phyloP scores from a whole-genome alignment of 1,140 invertebrate species.

The Zaprionus davidi region DNA sequence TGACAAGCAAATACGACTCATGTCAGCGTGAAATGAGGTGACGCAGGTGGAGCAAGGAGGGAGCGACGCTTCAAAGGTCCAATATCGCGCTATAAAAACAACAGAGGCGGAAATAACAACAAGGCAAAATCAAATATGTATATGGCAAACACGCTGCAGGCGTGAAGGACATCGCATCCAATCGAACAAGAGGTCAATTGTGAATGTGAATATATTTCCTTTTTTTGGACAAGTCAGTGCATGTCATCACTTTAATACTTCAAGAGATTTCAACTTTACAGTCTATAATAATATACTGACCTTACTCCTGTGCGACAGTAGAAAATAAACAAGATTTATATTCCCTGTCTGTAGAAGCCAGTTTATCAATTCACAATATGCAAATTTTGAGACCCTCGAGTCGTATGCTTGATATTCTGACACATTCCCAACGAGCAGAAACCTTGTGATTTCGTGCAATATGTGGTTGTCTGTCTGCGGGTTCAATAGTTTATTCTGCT shows the following conservation, averaged over 20 bases:
- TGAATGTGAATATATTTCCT: not conserved
- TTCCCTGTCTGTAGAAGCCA: not conserved
- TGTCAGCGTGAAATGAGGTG: not conserved
- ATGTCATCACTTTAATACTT: conserved; percentile 1
- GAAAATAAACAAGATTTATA: not conserved
- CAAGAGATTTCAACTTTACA: conserved; percentile 10
- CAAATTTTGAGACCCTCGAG: conserved; percentile 23
- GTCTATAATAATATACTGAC: conserved; percentile 6
- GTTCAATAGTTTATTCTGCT: not conserved
- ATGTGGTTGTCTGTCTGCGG: not conserved
- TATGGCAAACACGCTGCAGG: conserved; percentile 29
- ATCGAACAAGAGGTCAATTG: not conserved
- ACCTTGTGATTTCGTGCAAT: not conserved
- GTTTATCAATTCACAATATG: conserved; percentile 16
- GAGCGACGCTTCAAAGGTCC: not conserved
- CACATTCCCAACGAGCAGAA: conserved; percentile 46
- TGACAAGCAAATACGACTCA: conserved; percentile 24
- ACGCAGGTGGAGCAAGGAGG: not conserved
- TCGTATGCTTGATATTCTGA: conserved; percentile 52
- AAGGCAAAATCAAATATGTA: conserved; percentile 48
- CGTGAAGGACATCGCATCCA: conserved; percentile 12
- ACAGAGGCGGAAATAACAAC: conserved; percentile 14
- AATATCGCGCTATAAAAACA: conserved; percentile 20
- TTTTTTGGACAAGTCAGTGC: not conserved
- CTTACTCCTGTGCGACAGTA: too few relatives aligned